phyloP scores from a whole-genome alignment of 2,113 vertebrate genomes.

The Mobula birostris region DNA sequence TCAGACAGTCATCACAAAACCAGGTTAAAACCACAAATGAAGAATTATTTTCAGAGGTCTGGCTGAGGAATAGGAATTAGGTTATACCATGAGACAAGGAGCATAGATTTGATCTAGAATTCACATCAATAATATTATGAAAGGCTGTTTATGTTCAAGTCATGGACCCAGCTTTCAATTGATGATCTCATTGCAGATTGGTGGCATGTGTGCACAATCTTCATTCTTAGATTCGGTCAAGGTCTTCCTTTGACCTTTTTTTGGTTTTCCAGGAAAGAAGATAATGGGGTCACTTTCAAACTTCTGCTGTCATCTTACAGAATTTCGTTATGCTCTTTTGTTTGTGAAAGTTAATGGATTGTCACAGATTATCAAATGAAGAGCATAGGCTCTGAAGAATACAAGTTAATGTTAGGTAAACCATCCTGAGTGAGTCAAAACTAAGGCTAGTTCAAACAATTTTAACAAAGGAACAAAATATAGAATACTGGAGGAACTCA shows the following conservation, averaged over 20 bases:
- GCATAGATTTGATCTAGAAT: not conserved
- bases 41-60: not conserved
- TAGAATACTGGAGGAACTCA: too few species aligned
- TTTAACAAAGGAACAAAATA: too few species aligned
- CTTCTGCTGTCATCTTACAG: not conserved
- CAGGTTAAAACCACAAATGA: constrained; percentile 3
- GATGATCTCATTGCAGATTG: not conserved
- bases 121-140: not conserved
- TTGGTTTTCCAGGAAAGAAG: not conserved
- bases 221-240: not conserved
- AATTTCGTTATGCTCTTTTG: not conserved
- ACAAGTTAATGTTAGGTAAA: not conserved
- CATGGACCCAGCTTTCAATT: not conserved
- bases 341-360: not conserved
- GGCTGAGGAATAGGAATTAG: not conserved
- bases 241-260: not conserved
- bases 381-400: not conserved
- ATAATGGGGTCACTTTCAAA: not conserved
- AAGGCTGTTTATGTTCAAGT: not conserved
- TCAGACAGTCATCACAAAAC: not conserved
- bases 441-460: too few species aligned
- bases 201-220: not conserved
- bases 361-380: not conserved
- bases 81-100: too few species aligned
- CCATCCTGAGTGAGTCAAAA: not conserved